Evolutionary conservation across 30 jellyfish, hydroid and myxozoan species (phyloP).

Genomic region (Chrysaora quinquecirrha): DNA sequence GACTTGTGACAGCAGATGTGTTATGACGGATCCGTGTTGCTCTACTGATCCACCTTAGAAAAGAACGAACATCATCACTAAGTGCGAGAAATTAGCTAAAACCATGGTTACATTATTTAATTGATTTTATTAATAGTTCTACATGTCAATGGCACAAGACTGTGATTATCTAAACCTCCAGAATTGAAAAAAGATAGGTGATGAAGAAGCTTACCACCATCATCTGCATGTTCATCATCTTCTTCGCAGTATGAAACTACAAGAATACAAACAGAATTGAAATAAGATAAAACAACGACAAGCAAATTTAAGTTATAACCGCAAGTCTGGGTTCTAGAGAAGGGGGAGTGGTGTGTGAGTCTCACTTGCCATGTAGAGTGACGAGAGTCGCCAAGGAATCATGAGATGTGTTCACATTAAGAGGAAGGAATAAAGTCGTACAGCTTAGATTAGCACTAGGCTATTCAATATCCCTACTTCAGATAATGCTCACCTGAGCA

Average conservation of each 20-base stretch:
- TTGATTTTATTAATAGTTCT: neutral
- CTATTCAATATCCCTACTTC: no score
- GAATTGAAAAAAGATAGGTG: no score
- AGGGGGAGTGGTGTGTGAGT: no score
- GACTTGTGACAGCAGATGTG: conserved; percentile 93
- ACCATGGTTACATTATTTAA: neutral
- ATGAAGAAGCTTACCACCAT: neutral
- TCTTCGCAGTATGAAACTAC: conserved; percentile 53
- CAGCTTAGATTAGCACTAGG: no score
- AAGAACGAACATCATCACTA: neutral
- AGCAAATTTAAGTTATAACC: no score
- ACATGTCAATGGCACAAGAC: neutral
- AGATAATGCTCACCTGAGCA: no score
- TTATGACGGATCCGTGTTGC: conserved; percentile 86
- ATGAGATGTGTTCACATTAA: no score
- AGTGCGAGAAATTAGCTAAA: neutral
- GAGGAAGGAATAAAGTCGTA: no score
- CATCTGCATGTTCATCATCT: conserved; percentile 67
- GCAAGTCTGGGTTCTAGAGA: no score
- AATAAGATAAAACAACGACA: no score
- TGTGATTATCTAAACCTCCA: neutral
- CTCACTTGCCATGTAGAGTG: no score
- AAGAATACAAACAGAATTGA: neutral
- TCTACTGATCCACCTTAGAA: conserved; percentile 54
- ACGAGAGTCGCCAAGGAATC: no score